phyloP scores from a whole-genome alignment of 1,140 invertebrate genomes.

The Camponotus floridanus region DNA sequence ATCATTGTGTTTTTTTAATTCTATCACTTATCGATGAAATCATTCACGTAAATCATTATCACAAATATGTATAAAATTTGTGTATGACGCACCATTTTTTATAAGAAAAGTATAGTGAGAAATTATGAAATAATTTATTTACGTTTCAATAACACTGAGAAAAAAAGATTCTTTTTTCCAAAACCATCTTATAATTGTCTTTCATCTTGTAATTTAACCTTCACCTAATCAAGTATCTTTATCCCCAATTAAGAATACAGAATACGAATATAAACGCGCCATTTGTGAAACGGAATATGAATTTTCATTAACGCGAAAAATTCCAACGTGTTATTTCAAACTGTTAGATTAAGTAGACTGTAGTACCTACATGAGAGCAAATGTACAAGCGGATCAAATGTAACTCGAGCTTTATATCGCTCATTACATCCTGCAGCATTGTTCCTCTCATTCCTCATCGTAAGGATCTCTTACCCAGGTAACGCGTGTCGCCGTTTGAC shows the following conservation, averaged over 20 bases:
- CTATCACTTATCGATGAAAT: too few relatives aligned
- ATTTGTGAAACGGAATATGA: background rate
- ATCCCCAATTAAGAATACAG: background rate
- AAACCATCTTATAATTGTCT: background rate
- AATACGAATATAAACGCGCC: background rate
- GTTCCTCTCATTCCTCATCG: conserved; percentile 19
- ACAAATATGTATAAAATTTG: too few relatives aligned
- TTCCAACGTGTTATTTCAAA: conserved; percentile 27
- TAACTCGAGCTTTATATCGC: conserved; percentile 32
- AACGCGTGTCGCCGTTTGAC: conserved; percentile 56
- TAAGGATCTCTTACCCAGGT: conserved; percentile 28
- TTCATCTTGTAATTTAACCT: background rate
- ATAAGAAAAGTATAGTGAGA: too few relatives aligned
- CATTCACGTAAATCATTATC: too few relatives aligned
- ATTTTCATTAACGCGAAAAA: background rate
- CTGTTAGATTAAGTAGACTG: conserved; percentile 17
- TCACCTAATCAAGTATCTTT: background rate
- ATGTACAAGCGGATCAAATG: conserved; percentile 26
- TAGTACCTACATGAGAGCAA: conserved; percentile 22
- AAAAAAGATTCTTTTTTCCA: too few relatives aligned
- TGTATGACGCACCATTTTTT: too few relatives aligned
- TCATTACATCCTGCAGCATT: background rate
- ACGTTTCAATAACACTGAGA: too few relatives aligned
- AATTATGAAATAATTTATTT: too few relatives aligned
- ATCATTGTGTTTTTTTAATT: too few relatives aligned